A percentile compares a stretch with the other conserved stretches of the same genome.
Evolutionary conservation across 2,797 vertebrate genomes (phyloP).

Genomic region (Sebastes nivosus): DNA sequence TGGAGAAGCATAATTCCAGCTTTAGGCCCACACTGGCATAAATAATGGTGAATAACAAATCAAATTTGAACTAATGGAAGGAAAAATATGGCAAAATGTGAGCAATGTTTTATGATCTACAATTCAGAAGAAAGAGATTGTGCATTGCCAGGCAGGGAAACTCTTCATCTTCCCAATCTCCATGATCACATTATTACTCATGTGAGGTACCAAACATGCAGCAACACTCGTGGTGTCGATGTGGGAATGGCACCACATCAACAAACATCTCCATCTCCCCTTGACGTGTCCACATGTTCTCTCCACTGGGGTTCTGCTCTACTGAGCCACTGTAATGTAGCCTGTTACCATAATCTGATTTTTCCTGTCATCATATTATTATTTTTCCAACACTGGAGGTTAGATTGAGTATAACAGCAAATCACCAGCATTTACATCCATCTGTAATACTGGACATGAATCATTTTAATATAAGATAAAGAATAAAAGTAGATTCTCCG

Average conservation of each 20-base stretch:
- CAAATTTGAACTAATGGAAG: not conserved
- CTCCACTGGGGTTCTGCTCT: not conserved
- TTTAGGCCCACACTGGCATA: not conserved
- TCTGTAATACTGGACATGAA: too few relatives aligned
- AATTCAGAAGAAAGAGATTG: not conserved
- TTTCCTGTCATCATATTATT: too few relatives aligned
- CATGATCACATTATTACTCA: not conserved
- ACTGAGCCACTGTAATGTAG: not conserved
- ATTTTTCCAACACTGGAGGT: too few relatives aligned
- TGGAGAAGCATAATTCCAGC: not conserved
- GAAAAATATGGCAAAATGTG: not conserved
- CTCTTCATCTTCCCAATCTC: not conserved
- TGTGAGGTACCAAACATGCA: not conserved
- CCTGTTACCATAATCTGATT: not conserved
- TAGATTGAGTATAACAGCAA: too few relatives aligned
- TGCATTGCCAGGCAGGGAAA: not conserved
- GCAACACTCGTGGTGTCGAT: not conserved
- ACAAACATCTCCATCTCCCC: slow-evolving; percentile 14
- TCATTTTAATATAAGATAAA: not conserved
- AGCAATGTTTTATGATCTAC: not conserved
- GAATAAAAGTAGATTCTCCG: not conserved
- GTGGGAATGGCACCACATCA: not conserved
- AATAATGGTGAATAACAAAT: not conserved
- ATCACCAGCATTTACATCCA: too few relatives aligned
- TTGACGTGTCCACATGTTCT: not conserved